Base-by-base conservation (phyloP, 2,888 invertebrate species). In the Trichogramma evanescens region DNA sequence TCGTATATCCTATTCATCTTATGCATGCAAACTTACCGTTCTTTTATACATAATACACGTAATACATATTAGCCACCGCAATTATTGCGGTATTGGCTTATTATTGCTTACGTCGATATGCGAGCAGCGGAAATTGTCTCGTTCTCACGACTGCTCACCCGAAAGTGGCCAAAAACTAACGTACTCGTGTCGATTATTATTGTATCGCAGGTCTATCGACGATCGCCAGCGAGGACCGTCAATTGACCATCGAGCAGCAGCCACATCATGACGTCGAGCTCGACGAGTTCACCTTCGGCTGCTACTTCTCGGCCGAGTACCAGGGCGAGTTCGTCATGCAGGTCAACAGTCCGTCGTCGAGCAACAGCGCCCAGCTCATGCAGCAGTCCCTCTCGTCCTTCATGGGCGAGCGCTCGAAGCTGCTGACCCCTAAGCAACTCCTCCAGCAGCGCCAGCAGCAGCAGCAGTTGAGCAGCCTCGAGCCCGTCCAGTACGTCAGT, bases 251-350 rank as follows among this genome's bases (percentile, higher is more conserved):
- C 49, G 61, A 66, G 60, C 65, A 65, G 40, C 62, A 66, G 53
- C 46, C 58, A 48, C 62, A 51, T 10, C 54, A 58, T 63, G 40
- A 63, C 63, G 54, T 63, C 63, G 51, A 70, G 63, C 56, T 73
- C 39, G 70, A 69, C 59, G 69, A 70, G 58, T 69, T 71, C 66
- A 71, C 68, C 63, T 80, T 79, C 50, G 79, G 81, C 45, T 87
- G 86, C 73, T 86, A 84, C 74, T 86, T 87, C 74, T 82, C 85
- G 39, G 81, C 83, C 62, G 85, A 85, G 73, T 82, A 83, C 67
- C 86, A 86, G 77, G 86, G 86, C 40, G 83, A 84, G 66, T 87
- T 82, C 72, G 78, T 83, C 65, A 85, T 84, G 79, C 86, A 86
- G 76, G 80, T 76, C 66, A 75, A 72, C 66, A 26, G 26, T 26